These are phyloP conservation scores for Dendrolimus kikuchii DNA, from an alignment of 1,140 invertebrate genomes.

Conservation along the genomic window DNA sequence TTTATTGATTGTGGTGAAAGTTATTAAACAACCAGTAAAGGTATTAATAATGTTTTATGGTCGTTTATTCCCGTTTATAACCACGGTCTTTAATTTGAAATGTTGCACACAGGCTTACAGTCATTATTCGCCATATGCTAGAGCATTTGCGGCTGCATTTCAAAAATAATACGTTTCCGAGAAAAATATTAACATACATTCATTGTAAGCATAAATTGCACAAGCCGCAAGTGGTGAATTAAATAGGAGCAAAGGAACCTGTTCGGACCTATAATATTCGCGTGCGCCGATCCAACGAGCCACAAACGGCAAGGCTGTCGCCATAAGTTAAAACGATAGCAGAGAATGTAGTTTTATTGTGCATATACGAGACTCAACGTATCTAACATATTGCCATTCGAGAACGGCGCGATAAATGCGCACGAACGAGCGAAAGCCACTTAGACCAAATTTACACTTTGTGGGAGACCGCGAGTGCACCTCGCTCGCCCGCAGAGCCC, in stretches of 20 bases:
- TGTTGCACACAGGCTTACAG: too few relatives aligned
- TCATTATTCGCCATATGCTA: too few relatives aligned
- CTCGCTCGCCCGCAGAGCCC: conserved; percentile 23
- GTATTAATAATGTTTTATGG: too few relatives aligned
- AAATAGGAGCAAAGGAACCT: conserved; percentile 65
- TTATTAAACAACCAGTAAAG: too few relatives aligned
- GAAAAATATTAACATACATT: conserved; percentile 32
- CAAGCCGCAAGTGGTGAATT: conserved; percentile 63
- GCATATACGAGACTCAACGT: conserved; percentile 42
- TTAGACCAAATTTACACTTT: conserved; percentile 69
- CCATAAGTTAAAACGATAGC: conserved; percentile 61
- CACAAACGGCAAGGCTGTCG: conserved; percentile 52
- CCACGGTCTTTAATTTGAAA: too few relatives aligned
- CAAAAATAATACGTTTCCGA: too few relatives aligned
- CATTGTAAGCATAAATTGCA: conserved; percentile 62
- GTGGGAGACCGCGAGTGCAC: conserved; percentile 58
- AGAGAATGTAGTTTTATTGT: conserved; percentile 54
- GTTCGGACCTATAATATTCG: conserved; percentile 49
- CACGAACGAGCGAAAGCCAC: conserved; percentile 64
- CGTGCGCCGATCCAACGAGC: conserved; percentile 41
- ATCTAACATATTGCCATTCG: conserved; percentile 50
- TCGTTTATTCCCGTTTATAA: too few relatives aligned
- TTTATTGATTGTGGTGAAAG: too few relatives aligned
- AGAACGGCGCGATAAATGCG: conserved; percentile 53
- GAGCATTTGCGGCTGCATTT: too few relatives aligned